A percentile compares a stretch with the other conserved stretches of the same genome.
phyloP scores from a whole-genome alignment of 1,140 invertebrate species.

The Globodera rostochiensis region DNA sequence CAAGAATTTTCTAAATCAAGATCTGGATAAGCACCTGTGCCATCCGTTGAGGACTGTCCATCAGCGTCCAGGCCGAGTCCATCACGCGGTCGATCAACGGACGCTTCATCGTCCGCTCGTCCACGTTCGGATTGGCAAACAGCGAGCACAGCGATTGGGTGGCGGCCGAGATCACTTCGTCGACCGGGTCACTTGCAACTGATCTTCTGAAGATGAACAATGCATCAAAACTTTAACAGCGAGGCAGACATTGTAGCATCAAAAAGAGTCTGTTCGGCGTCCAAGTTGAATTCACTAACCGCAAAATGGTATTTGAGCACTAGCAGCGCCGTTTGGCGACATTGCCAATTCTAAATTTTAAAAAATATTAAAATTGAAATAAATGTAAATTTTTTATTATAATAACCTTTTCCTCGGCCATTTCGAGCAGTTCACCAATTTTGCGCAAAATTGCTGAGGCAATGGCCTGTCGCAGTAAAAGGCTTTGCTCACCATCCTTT shows the following conservation, averaged over 20 bases:
- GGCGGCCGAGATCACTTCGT: constrained; percentile 33
- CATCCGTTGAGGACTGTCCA: constrained; percentile 27
- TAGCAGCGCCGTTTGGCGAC: constrained; percentile 48
- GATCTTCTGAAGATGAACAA: neutral
- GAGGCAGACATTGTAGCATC: constrained; percentile 4
- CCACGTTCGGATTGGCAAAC: constrained; percentile 39
- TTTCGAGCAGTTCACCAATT: constrained; percentile 26
- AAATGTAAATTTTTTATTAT: neutral
- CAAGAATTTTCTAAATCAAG: neutral
- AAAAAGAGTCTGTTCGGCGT: constrained; percentile 15
- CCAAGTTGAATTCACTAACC: constrained; percentile 6
- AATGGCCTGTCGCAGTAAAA: neutral
- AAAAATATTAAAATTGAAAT: neutral
- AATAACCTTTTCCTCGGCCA: constrained; percentile 27
- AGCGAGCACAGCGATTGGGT: constrained; percentile 41
- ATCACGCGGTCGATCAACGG: constrained; percentile 41
- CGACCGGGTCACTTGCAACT: neutral
- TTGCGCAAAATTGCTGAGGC: constrained; percentile 7
- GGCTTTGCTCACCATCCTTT: neutral
- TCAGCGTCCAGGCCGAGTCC: constrained; percentile 41
- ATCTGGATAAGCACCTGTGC: constrained; percentile 16
- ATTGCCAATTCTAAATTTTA: constrained; percentile 47
- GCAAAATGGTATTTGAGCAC: constrained; percentile 47
- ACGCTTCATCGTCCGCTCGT: constrained; percentile 9
- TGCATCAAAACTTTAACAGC: neutral